Evolutionary conservation across 1,140 invertebrate species (phyloP).

Genomic region (Ceratina japonica): DNA sequence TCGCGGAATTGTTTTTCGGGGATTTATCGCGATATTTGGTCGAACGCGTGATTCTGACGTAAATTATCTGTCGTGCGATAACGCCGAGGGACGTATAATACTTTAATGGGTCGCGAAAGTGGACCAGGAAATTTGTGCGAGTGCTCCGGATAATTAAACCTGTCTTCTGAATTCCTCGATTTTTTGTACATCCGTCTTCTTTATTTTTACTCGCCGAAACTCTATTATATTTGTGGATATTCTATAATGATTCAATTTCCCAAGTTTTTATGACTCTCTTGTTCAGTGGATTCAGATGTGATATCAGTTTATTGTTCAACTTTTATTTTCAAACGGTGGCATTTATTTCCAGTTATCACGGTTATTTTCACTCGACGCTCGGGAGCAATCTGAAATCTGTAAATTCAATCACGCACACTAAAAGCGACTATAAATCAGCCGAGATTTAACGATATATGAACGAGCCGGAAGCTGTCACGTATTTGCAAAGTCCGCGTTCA

Average conservation of each 20-base stretch:
- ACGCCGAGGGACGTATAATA: not conserved
- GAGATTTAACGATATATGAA: constrained; percentile 50
- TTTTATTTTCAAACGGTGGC: too few species aligned
- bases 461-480: constrained; percentile 31
- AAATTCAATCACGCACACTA: not conserved
- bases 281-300: too few species aligned
- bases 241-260: too few species aligned
- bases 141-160: not conserved
- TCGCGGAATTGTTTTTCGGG: constrained; percentile 34
- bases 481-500: constrained; percentile 20
- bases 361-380: too few species aligned
- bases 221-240: too few species aligned
- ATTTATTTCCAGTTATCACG: too few species aligned
- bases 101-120: not conserved
- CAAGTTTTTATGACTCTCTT: too few species aligned
- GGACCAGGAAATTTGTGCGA: not conserved
- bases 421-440: constrained; percentile 10
- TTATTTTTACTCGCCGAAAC: too few species aligned
- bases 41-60: constrained; percentile 32
- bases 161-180: not conserved
- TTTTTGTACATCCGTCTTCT: not conserved
- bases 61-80: constrained; percentile 12
- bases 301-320: too few species aligned
- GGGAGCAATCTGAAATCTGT: too few species aligned
- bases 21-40: not conserved